phyloP scores from a whole-genome alignment of 2,113 vertebrate species.

The Gobius niger region DNA sequence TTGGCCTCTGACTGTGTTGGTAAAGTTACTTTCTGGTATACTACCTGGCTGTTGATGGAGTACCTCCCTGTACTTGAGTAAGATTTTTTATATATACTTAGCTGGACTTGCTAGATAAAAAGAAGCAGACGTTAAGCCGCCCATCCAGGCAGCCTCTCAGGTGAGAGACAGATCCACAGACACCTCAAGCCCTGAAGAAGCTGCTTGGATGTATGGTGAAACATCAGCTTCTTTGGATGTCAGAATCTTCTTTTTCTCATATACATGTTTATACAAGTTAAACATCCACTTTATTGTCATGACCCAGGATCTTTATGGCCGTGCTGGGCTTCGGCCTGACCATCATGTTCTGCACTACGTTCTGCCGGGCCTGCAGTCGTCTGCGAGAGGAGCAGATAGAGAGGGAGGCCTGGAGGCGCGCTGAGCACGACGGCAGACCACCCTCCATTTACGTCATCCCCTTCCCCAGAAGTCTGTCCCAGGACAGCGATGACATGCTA shows the following conservation, averaged over 20 bases:
- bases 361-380: constrained; percentile 50
- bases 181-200: too few species aligned
- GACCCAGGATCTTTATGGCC: constrained; percentile 58
- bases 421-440: background rate
- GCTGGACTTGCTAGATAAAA: too few species aligned
- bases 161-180: too few species aligned
- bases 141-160: too few species aligned
- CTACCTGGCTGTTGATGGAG: background rate
- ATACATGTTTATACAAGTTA: background rate
- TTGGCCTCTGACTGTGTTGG: constrained; percentile 1
- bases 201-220: too few species aligned
- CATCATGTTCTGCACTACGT: constrained; percentile 62
- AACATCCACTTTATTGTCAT: background rate
- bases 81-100: constrained; percentile 16
- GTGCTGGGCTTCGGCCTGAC: constrained; percentile 57
- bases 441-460: constrained; percentile 64
- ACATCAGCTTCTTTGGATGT: too few species aligned
- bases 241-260: background rate
- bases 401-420: constrained; percentile 21
- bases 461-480: constrained; percentile 41
- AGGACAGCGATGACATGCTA: constrained; percentile 25
- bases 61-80: constrained; percentile 48
- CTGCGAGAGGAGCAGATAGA: constrained; percentile 36
- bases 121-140: too few species aligned
- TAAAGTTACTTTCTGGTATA: background rate